Evolutionary conservation across 2,797 vertebrate species (phyloP).

Genomic region (Thaleichthys pacificus): DNA sequence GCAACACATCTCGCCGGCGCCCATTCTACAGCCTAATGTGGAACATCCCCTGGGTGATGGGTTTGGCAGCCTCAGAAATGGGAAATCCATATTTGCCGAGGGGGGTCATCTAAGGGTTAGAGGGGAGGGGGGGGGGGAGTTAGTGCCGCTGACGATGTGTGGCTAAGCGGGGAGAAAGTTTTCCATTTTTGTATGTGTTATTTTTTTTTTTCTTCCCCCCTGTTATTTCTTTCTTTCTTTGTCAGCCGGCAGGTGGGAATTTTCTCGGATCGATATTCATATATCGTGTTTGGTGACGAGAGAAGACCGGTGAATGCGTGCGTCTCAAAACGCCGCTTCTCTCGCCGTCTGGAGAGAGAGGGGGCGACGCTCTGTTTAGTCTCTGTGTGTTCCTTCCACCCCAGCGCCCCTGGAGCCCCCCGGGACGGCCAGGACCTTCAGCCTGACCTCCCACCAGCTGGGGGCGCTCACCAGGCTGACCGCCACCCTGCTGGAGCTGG

Average conservation of each 20-base stretch:
- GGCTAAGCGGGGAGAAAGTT: slow-evolving; percentile 15
- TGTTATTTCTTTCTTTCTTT: too few species aligned
- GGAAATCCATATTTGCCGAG: slow-evolving; percentile 80
- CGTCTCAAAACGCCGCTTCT: neutral
- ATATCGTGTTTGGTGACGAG: slow-evolving; percentile 52
- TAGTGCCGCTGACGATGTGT: slow-evolving; percentile 63
- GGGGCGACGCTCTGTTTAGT: neutral
- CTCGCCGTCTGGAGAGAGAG: neutral
- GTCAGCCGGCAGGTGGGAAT: slow-evolving; percentile 43
- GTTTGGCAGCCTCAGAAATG: slow-evolving; percentile 82
- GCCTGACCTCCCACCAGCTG: slow-evolving; percentile 85
- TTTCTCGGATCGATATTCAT: slow-evolving; percentile 70
- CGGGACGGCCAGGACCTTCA: slow-evolving; percentile 74
- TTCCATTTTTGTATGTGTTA: slow-evolving; percentile 18
- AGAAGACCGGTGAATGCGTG: neutral
- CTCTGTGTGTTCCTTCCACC: neutral
- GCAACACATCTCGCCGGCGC: slow-evolving; percentile 75
- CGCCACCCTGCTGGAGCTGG: slow-evolving; percentile 81
- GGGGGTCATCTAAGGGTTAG: slow-evolving; percentile 77
- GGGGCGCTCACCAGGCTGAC: slow-evolving; percentile 81
- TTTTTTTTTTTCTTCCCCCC: neutral
- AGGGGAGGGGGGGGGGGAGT: slow-evolving; percentile 62
- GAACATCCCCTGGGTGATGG: slow-evolving; percentile 83
- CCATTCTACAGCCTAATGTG: slow-evolving; percentile 81
- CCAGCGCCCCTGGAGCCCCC: slow-evolving; percentile 76